These are phyloP conservation scores for Pristionchus japonicus DNA, from an alignment of 2,888 invertebrate species.

Conservation along the genomic window DNA sequence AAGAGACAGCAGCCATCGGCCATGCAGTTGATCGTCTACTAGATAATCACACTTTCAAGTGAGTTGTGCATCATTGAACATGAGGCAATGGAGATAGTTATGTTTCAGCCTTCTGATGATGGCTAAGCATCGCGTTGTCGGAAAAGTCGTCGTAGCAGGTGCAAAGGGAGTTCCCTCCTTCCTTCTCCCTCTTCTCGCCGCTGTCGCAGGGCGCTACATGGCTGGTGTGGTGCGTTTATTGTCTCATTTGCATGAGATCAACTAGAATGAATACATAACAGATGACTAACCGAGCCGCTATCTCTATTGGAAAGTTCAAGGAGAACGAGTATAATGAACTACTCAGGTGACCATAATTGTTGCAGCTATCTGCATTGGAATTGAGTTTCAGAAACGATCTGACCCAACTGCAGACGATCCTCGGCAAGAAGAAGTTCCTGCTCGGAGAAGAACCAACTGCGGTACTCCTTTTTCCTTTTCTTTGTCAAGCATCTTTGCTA, in stretches of 20 bases:
- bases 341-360: no score
- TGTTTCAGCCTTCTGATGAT: background rate
- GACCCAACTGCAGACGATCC: no score
- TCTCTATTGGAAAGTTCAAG: background rate
- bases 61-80: no score
- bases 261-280: no score
- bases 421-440: no score
- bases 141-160: background rate
- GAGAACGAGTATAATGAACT: constrained; percentile 4
- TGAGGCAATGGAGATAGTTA: no score
- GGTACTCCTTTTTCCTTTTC: no score
- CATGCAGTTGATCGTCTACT: constrained; percentile 7
- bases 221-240: background rate
- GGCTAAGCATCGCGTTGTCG: background rate
- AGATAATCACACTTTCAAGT: constrained; percentile 34
- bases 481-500: no score
- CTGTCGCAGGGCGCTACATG: no score
- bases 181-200: background rate
- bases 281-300: background rate
- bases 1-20: background rate
- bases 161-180: background rate
- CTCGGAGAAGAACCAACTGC: no score
- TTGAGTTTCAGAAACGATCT: no score
- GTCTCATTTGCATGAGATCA: background rate
- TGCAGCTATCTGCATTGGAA: no score